phyloP scores from a whole-genome alignment of 2,797 vertebrate species.

The Crenuchus spilurus region DNA sequence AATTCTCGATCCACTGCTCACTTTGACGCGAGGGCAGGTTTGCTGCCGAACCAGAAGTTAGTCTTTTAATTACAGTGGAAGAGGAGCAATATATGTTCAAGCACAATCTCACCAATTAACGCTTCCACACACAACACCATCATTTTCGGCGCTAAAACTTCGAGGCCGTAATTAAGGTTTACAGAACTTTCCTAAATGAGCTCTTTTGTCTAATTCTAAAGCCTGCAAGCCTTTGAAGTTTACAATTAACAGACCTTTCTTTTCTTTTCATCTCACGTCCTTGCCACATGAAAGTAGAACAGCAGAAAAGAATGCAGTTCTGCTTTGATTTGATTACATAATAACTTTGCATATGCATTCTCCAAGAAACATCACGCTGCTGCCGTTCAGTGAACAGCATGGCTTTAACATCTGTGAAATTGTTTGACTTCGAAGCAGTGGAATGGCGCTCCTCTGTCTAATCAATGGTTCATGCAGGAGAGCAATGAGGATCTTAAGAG shows the following conservation, averaged over 20 bases:
- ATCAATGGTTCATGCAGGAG: slow-evolving; percentile 60
- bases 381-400: slow-evolving; percentile 54
- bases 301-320: neutral
- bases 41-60: slow-evolving; percentile 19
- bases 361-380: neutral
- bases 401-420: slow-evolving; percentile 58
- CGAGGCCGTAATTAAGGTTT: slow-evolving; percentile 73
- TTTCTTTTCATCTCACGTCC: slow-evolving; percentile 45
- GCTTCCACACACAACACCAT: slow-evolving; percentile 56
- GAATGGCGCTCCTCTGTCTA: slow-evolving; percentile 55
- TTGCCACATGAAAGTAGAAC: slow-evolving; percentile 63
- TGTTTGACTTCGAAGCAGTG: slow-evolving; percentile 58
- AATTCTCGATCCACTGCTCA: neutral
- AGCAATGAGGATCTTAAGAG: slow-evolving; percentile 70
- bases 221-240: slow-evolving; percentile 72
- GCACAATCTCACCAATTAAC: slow-evolving; percentile 66
- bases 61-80: slow-evolving; percentile 45
- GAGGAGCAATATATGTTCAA: slow-evolving; percentile 55
- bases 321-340: neutral
- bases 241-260: slow-evolving; percentile 57
- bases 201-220: slow-evolving; percentile 72
- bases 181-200: slow-evolving; percentile 71
- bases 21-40: too few species aligned
- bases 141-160: slow-evolving; percentile 60
- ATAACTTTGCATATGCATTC: neutral